phyloP scores from a whole-genome alignment of 2,888 invertebrate species.

The Eupithecia subumbrata region DNA sequence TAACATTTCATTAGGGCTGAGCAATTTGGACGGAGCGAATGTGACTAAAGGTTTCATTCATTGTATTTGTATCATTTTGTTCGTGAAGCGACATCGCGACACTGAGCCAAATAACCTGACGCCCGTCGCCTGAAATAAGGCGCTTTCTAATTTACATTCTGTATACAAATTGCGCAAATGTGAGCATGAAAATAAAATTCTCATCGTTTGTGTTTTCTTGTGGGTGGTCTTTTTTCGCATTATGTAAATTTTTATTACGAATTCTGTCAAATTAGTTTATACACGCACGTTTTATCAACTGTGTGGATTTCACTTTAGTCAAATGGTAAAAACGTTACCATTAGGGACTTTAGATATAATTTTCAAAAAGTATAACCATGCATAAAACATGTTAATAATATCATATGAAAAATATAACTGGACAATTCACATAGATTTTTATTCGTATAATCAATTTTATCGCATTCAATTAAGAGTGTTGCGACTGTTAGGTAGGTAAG shows the following conservation, averaged over 20 bases:
- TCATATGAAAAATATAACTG: too few relatives aligned
- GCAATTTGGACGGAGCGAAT: constrained; percentile 63
- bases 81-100: constrained; percentile 66
- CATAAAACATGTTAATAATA: too few relatives aligned
- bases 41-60: constrained; percentile 63
- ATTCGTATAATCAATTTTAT: too few relatives aligned
- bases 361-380: background rate
- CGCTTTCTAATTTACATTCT: constrained; percentile 81
- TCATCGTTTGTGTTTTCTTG: constrained; percentile 77
- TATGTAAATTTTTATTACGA: constrained; percentile 79
- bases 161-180: constrained; percentile 82
- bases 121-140: constrained; percentile 74
- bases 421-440: too few relatives aligned
- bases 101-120: constrained; percentile 77
- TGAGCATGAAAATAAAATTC: constrained; percentile 81
- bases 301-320: constrained; percentile 13
- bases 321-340: background rate
- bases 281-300: constrained; percentile 60
- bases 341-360: background rate
- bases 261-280: constrained; percentile 75
- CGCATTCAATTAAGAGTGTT: too few relatives aligned
- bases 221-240: constrained; percentile 74
- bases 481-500: too few relatives aligned
- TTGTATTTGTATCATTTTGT: constrained; percentile 64
- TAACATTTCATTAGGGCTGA: constrained; percentile 59